Conservation (phyloP, 2,888 invertebrate genomes). For the Lasiommata megera region DNA sequence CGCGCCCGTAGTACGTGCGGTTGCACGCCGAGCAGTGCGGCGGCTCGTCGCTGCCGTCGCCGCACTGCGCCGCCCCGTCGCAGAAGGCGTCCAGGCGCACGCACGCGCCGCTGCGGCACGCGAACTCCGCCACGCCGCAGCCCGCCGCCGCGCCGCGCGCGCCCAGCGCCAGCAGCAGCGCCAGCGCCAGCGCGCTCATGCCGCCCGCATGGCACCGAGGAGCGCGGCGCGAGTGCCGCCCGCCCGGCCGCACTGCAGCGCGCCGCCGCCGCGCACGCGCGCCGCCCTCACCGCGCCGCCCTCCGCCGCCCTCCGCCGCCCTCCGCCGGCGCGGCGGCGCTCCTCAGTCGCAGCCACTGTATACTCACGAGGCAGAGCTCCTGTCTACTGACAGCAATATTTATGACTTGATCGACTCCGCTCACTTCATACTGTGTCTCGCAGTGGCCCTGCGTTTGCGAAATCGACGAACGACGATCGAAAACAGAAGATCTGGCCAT, state of each 20-base stretch:
- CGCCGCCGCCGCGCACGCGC: conserved; percentile 30
- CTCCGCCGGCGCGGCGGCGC: conserved; percentile 15
- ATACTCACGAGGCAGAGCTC: conserved; percentile 18
- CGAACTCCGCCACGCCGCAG: conserved; percentile 64
- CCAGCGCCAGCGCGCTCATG: conserved; percentile 14
- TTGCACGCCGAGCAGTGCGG: conserved; percentile 92
- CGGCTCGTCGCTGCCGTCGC: conserved; percentile 93
- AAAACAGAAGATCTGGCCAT: no score
- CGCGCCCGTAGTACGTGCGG: conserved; percentile 94
- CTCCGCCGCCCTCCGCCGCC: conserved; percentile 20
- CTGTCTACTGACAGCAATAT: conserved; percentile 17
- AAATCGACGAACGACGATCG: not conserved
- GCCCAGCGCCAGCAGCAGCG: conserved; percentile 49
- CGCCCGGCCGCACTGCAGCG: conserved; percentile 54
- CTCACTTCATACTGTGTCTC: not conserved
- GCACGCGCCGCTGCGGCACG: conserved; percentile 84
- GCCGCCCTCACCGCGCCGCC: conserved; percentile 27
- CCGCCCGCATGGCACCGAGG: conserved; percentile 6
- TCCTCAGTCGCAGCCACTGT: conserved; percentile 10
- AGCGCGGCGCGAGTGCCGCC: conserved; percentile 5
- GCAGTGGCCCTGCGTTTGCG: not conserved
- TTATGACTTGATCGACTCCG: conserved; percentile 13
- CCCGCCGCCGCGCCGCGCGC: conserved; percentile 56
- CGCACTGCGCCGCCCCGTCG: conserved; percentile 92
- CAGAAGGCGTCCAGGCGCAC: conserved; percentile 93